Conservation (phyloP, 1,140 invertebrate genomes). For the Drosophila rhopaloa region DNA sequence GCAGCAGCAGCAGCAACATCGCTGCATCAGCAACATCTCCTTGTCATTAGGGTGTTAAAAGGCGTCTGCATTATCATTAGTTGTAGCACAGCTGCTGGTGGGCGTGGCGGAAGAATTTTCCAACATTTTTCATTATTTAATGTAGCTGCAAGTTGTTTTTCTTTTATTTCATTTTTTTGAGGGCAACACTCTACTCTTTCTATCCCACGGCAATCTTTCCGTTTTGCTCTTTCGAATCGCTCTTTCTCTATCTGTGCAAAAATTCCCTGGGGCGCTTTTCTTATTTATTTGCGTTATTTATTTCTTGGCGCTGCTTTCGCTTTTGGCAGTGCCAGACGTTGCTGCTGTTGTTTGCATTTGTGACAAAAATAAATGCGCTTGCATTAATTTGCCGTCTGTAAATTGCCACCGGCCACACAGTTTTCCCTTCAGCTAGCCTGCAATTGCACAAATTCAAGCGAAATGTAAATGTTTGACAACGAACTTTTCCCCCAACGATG, state of each 20-base stretch:
- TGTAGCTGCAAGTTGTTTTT: slow-evolving; percentile 23
- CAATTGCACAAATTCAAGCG: slow-evolving; percentile 79
- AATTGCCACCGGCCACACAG: slow-evolving; percentile 72
- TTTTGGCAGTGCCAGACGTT: slow-evolving; percentile 78
- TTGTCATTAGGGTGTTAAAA: slow-evolving; percentile 71
- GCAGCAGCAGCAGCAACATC: slow-evolving; percentile 7
- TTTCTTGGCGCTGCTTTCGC: slow-evolving; percentile 80
- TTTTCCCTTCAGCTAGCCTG: slow-evolving; percentile 41
- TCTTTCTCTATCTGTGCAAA: slow-evolving; percentile 8
- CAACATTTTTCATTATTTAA: slow-evolving; percentile 68
- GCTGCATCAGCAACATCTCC: slow-evolving; percentile 47
- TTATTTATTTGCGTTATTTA: slow-evolving; percentile 83
- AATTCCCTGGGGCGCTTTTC: slow-evolving; percentile 74
- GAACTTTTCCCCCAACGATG: slow-evolving; percentile 61
- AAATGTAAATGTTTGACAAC: slow-evolving; percentile 82
- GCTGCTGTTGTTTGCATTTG: slow-evolving; percentile 77
- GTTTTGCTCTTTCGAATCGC: slow-evolving; percentile 31
- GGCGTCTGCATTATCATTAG: slow-evolving; percentile 66
- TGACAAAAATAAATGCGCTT: slow-evolving; percentile 81
- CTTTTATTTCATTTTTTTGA: slow-evolving; percentile 2
- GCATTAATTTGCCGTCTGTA: slow-evolving; percentile 80
- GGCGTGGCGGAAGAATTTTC: slow-evolving; percentile 58
- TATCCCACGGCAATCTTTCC: slow-evolving; percentile 12
- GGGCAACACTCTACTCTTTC: slow-evolving; percentile 22
- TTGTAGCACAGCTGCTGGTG: slow-evolving; percentile 31